Percentiles rank a stretch among this genome's conserved stretches.
phyloP scores from a whole-genome alignment of 2,888 invertebrate species.

The Mimumesa dahlbomi region DNA sequence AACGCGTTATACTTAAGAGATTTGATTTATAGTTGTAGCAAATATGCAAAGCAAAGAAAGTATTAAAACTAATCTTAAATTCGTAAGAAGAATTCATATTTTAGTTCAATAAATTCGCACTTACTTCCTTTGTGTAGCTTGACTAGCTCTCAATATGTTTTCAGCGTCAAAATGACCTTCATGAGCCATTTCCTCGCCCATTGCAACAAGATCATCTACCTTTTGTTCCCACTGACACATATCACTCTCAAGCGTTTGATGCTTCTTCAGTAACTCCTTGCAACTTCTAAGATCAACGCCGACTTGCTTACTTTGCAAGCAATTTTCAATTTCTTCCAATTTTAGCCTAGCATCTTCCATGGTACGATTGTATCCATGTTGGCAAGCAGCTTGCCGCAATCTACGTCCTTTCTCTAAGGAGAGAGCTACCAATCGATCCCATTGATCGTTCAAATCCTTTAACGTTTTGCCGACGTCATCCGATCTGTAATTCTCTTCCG shows the following conservation, averaged over 20 bases:
- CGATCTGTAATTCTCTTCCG: conserved; percentile 87
- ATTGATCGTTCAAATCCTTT: conserved; percentile 87
- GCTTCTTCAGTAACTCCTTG: conserved; percentile 93
- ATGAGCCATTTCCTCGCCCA: conserved; percentile 94
- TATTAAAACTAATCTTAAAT: no score
- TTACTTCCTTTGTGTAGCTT: conserved; percentile 86
- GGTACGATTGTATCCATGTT: conserved; percentile 88
- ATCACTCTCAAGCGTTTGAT: conserved; percentile 93
- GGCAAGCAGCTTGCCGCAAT: conserved; percentile 93
- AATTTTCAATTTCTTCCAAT: conserved; percentile 91
- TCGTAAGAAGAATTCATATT: no score
- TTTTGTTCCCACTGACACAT: conserved; percentile 91
- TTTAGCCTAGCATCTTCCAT: conserved; percentile 95
- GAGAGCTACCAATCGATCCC: conserved; percentile 87
- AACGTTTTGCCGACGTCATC: conserved; percentile 86
- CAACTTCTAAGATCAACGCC: conserved; percentile 95
- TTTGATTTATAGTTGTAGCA: no score
- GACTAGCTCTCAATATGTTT: conserved; percentile 90
- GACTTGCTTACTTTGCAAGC: conserved; percentile 89
- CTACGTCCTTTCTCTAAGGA: conserved; percentile 87
- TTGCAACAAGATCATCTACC: conserved; percentile 88
- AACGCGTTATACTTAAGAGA: background rate
- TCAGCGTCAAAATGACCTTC: conserved; percentile 97
- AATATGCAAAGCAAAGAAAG: no score
- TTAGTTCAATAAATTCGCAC: conserved; percentile 36